Evolutionary conservation across 2,113 vertebrate genomes (phyloP), one percentile per base, ranked within the genome.

Genomic region (Corythaeola cristata): DNA sequence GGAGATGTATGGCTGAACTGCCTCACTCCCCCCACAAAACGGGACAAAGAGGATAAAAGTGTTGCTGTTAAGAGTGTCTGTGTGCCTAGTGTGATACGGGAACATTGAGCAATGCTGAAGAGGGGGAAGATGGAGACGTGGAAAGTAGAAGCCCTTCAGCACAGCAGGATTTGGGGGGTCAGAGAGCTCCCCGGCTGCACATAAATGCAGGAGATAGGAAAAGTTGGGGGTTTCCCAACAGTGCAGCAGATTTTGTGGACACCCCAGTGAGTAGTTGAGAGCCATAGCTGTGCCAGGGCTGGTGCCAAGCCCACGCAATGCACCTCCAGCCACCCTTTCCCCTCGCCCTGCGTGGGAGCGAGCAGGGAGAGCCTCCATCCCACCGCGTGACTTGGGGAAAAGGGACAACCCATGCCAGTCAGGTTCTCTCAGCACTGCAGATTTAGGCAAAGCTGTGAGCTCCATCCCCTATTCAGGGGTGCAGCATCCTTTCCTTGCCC

Each of bases 401-500:
- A 71, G 56, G 33, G 22, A 8, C 55, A 62, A 45, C 26, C 16
- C 9, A 9, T 22, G 35, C 26, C 50, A 19, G 45, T 16, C 69
- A 28, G 6, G 8, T 30, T 33, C 69, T 89, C 47, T 85, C 90
- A 79, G 9, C 7, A 16, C 23, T 28, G 35, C 44, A 22, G 68
- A 6, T 50, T 44, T 23, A 22, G 33, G 49, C 20, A 15, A 49
- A 68, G n/a, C 39, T 22, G 6, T 4, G 12, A 90, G 20, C 32
- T 77, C 77, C 22, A 4, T 10, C 4, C 17, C 37, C n/a, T 3
- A 0, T 7, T 15, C 15, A 5, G 15, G 39, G 22, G 2, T 11
- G 49, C 52, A 75, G 55, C 60, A 44, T 10, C 52, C 12, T 33
- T 68, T 81, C 39, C 64, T 67, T 12, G 5, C 27, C 69, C 62